Base-by-base conservation (phyloP, 2,113 vertebrate genomes). In the Tachysurus fulvidraco region DNA sequence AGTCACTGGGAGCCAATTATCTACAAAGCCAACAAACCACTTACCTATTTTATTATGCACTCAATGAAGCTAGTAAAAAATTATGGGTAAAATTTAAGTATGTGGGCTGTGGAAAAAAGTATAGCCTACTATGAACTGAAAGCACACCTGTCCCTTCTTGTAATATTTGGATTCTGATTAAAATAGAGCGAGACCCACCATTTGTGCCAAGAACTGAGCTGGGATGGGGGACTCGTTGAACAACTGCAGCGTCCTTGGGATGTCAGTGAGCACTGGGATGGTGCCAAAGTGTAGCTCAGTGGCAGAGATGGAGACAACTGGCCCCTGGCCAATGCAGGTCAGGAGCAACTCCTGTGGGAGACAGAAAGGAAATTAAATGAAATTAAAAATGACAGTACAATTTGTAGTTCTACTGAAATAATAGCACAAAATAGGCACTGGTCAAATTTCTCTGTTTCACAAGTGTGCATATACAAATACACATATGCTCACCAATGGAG, bases 211-310 rank as follows among this genome's bases (percentile, higher is more conserved):
- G 91, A 99, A 98, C 3, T 41, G 21, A 0, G 94, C 95, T 0
- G 96, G 92, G 83, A 96, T 94, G 0, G 95, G 92, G 25, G 94
- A 94, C 62, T 95, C 93, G 83, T 97, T 99, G 23, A 91, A 92
- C 21, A 99, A 94, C 1, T 46, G 78, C 74, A 99, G 90, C 0
- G 52, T 87, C 92, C 28, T 92, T 28, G 92, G 88, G 9, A 89
- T 60, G 77, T 97, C 95, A 5, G 86, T 94, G 13, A 98, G 91
- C 23, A 96, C 95, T 0, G 91, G 94, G 92, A 97, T 95, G 28
- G 0, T 90, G 79, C 97, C 96, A 14, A 97, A 99, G 36, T 96
- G 88, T 11, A 98, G 1, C 79, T 93, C 88, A 19, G 59, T 74
- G 0, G 88, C 93, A 14, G 88, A 86, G 25, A 96, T 28, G 0